Conservation (phyloP, 2,797 vertebrate genomes). For the Eurystomus glaucurus region DNA sequence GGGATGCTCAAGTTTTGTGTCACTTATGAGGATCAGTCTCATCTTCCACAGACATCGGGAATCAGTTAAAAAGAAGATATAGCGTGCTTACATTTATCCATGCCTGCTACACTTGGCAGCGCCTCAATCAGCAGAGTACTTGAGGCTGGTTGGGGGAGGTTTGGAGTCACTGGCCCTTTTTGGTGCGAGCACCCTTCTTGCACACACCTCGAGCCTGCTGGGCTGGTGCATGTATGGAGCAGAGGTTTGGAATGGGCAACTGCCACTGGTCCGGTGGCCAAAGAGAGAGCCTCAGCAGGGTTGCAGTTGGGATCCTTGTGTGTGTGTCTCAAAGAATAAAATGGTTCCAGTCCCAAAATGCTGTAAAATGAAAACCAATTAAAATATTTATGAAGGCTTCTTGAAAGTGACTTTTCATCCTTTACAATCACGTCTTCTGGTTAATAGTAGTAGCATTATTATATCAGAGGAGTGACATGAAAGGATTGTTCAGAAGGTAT, state of each 20-base stretch:
- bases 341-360: neutral
- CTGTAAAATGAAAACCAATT: neutral
- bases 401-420: neutral
- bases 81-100: neutral
- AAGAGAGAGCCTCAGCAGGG: neutral
- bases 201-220: accelerated
- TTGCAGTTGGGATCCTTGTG: neutral
- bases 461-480: neutral
- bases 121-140: neutral
- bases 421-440: neutral
- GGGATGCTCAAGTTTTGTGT: neutral
- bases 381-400: neutral
- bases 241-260: neutral
- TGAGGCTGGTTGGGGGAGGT: neutral
- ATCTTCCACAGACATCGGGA: neutral
- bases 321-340: neutral
- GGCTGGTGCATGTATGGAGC: accelerated
- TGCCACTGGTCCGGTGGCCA: neutral
- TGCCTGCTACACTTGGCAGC: neutral
- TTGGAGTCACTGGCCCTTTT: neutral
- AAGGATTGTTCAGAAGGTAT: neutral
- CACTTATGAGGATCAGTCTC: neutral
- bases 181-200: neutral
- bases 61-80: neutral
- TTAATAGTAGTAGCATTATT: neutral